These are phyloP conservation scores for Bothrops jararaca DNA, from an alignment of 2,113 vertebrate species.

Conservation along the genomic window DNA sequence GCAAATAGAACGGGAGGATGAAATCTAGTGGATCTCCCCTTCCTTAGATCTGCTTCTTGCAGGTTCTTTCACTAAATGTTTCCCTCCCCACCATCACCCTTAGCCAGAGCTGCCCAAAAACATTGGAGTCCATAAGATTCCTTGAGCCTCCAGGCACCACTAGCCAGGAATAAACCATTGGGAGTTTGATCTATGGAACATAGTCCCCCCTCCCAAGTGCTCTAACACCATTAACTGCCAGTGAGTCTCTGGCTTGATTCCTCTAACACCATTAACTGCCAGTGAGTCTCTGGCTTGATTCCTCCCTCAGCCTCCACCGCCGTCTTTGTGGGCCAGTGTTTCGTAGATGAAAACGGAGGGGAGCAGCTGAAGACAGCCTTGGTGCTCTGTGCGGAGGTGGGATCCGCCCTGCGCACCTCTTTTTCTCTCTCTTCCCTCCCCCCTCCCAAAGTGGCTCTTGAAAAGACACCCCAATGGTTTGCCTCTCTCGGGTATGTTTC, in stretches of 20 bases:
- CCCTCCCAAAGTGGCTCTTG: not conserved
- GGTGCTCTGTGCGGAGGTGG: slow-evolving; percentile 25
- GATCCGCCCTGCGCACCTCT: accelerated
- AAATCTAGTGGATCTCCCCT: not conserved
- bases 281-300: no score
- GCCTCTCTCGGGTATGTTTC: not conserved
- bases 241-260: no score
- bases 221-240: accelerated
- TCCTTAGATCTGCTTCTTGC: not conserved
- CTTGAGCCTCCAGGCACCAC: not conserved
- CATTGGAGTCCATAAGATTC: not conserved
- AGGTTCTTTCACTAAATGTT: not conserved
- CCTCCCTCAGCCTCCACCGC: slow-evolving; percentile 30
- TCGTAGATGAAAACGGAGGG: accelerated
- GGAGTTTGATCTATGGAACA: no score
- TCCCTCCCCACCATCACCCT: not conserved
- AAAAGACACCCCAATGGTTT: not conserved
- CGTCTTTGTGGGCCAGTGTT: slow-evolving; percentile 47
- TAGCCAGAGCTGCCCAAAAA: not conserved
- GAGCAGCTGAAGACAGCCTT: slow-evolving; percentile 41
- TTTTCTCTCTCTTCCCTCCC: not conserved
- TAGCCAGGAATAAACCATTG: not conserved
- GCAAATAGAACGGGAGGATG: not conserved
- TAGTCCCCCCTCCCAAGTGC: no score
- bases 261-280: no score